Evolutionary conservation across 2,888 invertebrate genomes (phyloP), one percentile per base, ranked within the genome.

Genomic region (Limulus polyphemus): DNA sequence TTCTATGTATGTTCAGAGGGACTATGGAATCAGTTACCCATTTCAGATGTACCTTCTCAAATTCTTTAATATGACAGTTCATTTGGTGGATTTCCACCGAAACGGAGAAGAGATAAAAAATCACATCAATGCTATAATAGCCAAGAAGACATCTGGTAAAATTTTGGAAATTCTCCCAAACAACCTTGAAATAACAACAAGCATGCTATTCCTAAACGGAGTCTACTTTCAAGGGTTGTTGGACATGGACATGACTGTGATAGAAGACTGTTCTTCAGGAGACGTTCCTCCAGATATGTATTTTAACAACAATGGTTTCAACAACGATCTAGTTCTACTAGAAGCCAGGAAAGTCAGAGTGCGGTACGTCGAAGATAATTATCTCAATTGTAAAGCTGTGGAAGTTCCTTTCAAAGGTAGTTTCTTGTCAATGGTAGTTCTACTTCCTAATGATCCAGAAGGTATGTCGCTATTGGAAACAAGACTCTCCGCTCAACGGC

Each of bases 401-500:
- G 70, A 70, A 54, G 67, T 70, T 49, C 70, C 70, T 2, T 69
- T 70, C 56, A 61, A 59, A n/a, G 69, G 68, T 0, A 68, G 70
- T 1, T 60, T 69, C 10, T 62, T 70, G 9, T 68, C 70, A 2
- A 58, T 70, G 49, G 63, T 70, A 1, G 64, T 62, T 4, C 57
- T 70, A 16, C 59, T 69, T 17, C 70, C 70, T 9, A 60, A 65
- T 49, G 64, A 67, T 46, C 63, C 64, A 0, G 62, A 65, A 46
- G 68, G 67, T 14, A 63, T 70, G 64, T 64, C 61, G 5, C 54
- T 67, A 32, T 54, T 71, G 49, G 64, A 70, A 57, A 69, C 68
- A 11, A 58, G 68, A 54, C 59, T 71, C 47, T 67, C 63, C 32
- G 71, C 69, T 7, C 71, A 70, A 58, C 57, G 69, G 55, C 61